phyloP scores from a whole-genome alignment of 2,797 vertebrate species.

The Pyrocephalus nanus region DNA sequence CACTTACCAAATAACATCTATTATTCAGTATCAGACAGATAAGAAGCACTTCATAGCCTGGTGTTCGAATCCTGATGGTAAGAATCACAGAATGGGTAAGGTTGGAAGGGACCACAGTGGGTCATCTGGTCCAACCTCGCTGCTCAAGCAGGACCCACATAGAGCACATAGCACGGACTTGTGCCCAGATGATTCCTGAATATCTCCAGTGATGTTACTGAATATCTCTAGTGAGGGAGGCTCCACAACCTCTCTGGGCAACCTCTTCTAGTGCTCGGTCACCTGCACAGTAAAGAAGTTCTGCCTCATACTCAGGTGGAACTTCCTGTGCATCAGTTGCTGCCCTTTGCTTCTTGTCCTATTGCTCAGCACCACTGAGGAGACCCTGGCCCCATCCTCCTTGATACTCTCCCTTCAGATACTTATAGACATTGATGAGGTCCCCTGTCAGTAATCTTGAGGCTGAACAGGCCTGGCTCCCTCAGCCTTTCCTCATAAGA shows the following conservation, averaged over 20 bases:
- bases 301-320: neutral
- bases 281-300: neutral
- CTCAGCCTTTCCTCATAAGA: neutral
- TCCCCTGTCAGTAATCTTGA: neutral
- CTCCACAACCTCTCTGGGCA: neutral
- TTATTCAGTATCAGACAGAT: constrained; percentile 85
- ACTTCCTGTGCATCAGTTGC: neutral
- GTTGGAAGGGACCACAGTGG: neutral
- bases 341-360: neutral
- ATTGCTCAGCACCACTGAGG: too few species aligned
- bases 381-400: neutral
- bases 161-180: neutral
- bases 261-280: fast-evolving
- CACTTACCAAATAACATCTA: constrained; percentile 78
- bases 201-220: neutral
- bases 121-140: neutral
- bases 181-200: neutral
- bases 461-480: neutral
- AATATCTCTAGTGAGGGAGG: neutral
- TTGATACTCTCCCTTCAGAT: neutral
- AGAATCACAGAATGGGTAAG: constrained; percentile 32
- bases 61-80: constrained; percentile 83
- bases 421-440: neutral
- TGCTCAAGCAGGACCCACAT: neutral
- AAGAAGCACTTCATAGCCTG: constrained; percentile 90